Conservation (phyloP, 1,140 invertebrate species). For the Agrilus planipennis region DNA sequence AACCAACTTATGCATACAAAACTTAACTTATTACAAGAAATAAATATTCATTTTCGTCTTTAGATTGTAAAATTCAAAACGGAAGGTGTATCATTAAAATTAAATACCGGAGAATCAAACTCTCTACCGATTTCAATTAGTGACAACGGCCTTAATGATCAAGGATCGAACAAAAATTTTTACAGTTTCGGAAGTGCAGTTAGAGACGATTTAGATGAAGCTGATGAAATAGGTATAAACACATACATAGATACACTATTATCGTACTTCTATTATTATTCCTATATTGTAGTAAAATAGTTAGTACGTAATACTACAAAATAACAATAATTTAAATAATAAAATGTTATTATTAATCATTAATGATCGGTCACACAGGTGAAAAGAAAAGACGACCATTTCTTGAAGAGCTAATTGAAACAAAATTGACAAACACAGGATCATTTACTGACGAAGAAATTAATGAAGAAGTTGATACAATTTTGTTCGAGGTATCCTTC, state of each 20-base stretch:
- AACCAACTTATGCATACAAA: not conserved
- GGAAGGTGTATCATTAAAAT: conserved; percentile 3
- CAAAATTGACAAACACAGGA: conserved; percentile 28
- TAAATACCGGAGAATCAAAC: not conserved
- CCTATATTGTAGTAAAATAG: too few relatives aligned
- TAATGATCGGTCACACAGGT: too few relatives aligned
- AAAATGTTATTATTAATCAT: too few relatives aligned
- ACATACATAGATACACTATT: too few relatives aligned
- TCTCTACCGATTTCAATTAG: not conserved
- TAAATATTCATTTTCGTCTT: conserved; percentile 1
- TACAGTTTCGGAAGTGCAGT: conserved; percentile 16
- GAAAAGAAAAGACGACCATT: conserved; percentile 8
- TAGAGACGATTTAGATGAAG: conserved; percentile 10
- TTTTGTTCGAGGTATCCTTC: conserved; percentile 46
- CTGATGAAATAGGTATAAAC: conserved; percentile 7
- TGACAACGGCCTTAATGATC: not conserved
- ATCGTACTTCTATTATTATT: too few relatives aligned
- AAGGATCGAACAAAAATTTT: conserved; percentile 2
- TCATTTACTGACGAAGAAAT: conserved; percentile 43
- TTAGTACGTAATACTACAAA: too few relatives aligned
- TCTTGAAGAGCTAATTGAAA: conserved; percentile 48
- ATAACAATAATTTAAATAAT: too few relatives aligned
- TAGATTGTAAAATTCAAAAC: conserved; percentile 6
- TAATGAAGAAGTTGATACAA: conserved; percentile 44
- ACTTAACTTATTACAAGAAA: not conserved